Evolutionary conservation across 2,113 vertebrate species (phyloP).

Genomic region (Misgurnus mizolepis): DNA sequence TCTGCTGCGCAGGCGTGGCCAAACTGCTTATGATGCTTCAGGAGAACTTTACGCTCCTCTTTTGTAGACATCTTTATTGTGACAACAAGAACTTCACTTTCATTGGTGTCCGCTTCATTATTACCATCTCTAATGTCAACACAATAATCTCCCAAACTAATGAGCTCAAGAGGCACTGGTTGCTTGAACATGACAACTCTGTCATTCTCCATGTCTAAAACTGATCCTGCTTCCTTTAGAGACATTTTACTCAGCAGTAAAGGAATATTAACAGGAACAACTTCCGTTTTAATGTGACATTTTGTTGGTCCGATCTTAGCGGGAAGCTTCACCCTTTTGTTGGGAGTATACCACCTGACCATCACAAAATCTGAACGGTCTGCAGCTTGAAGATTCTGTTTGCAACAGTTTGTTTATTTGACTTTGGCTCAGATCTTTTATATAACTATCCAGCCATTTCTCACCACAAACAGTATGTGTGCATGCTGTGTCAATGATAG

Average conservation of each 20-base stretch:
- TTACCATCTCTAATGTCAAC: too few relatives aligned
- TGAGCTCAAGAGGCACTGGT: too few relatives aligned
- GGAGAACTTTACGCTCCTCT: neutral
- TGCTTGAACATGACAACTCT: neutral
- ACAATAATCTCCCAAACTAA: too few relatives aligned
- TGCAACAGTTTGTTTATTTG: too few relatives aligned
- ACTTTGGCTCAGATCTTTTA: too few relatives aligned
- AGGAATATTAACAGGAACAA: too few relatives aligned
- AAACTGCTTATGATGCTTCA: too few relatives aligned
- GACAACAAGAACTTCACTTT: neutral
- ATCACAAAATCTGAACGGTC: slow-evolving; percentile 1
- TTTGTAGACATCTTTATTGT: too few relatives aligned
- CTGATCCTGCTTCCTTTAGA: slow-evolving; percentile 9
- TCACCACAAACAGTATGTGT: slow-evolving; percentile 42
- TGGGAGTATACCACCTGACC: slow-evolving; percentile 27
- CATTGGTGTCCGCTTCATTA: too few relatives aligned
- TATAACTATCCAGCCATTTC: neutral
- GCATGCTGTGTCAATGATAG: slow-evolving; percentile 35
- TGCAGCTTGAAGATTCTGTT: too few relatives aligned
- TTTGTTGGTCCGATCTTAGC: neutral
- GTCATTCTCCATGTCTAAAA: neutral
- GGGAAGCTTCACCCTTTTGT: neutral
- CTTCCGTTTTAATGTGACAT: too few relatives aligned
- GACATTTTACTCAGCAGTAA: neutral
- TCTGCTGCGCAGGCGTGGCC: too few relatives aligned